Base-by-base conservation (phyloP, 1,140 invertebrate species). In the Gonioctena quinquepunctata region DNA sequence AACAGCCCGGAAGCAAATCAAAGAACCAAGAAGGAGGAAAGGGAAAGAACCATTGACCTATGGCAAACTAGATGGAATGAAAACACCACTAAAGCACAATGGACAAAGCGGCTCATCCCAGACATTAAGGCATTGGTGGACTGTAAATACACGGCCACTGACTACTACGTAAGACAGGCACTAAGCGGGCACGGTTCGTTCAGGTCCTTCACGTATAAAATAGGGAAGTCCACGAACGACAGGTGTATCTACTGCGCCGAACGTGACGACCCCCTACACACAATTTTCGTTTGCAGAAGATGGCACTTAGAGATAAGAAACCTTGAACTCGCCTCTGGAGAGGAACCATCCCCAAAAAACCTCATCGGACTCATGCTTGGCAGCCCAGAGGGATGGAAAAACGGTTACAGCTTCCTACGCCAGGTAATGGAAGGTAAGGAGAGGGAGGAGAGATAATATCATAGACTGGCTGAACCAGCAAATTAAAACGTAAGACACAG, bases 181-280 rank as follows among this genome's bases (percentile, higher is more conserved):
- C 33, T 73, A 1, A 70, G 33, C 7, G 72, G 68, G 4, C 72
- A 73, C 25, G 72, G 68, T 13, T 59, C 27, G 3, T 73, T 71
- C 54, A 22, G 59, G 6, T 26, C 33, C n/a, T 73, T 65, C 22
- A 27, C 57, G 4, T 3, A 73, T 6, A 69, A 28, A 18, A 69
- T 73, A n/a, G 28, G 25, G 42, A 69, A 60, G 33, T 16, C 33
- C 13, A 11, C 21, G 28, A n/a, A 52, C 3, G 71, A 73, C 25
- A 13, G 2, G 11, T 73, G 68, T 23, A 23, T 23, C 16, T 16
- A 21, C 13, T 73, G 68, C 22, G 62, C 62, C 21, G 11, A 3
- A n/a, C 7, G 11, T 11, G 68, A 73, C 19, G 27, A n/a, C 11
- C 67, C 67, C 16, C 28, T 42, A 21, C 56, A 73, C 16, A 50